Evolutionary conservation across 53 echinoderm and acorn worm genomes (phyloP).

Genomic region (Henricia sp.): DNA sequence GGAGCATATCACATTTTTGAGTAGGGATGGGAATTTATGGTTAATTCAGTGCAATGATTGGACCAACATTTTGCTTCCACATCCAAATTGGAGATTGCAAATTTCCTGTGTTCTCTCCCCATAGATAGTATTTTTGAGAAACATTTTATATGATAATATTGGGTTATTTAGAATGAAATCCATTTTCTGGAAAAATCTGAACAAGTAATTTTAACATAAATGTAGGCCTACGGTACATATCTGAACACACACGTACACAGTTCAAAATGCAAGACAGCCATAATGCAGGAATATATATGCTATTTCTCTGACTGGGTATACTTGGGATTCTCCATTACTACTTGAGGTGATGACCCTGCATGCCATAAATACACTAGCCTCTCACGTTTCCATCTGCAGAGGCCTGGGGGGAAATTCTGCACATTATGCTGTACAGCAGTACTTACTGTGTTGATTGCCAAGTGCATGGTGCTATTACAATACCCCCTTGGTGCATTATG

Average conservation of each 20-base stretch:
- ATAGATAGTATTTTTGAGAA: too few species aligned
- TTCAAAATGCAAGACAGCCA: not conserved
- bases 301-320: conserved; percentile 3
- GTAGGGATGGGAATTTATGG: too few species aligned
- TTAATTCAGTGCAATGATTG: too few species aligned
- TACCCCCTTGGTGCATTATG: not conserved
- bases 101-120: too few species aligned
- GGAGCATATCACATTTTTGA: too few species aligned
- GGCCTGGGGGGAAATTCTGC: conserved; percentile 27
- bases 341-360: conserved; percentile 51
- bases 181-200: too few species aligned
- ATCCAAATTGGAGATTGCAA: too few species aligned
- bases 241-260: conserved; percentile 1
- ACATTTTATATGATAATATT: too few species aligned
- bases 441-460: too few species aligned
- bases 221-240: not conserved
- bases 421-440: not conserved
- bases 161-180: too few species aligned
- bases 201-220: too few species aligned
- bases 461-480: not conserved
- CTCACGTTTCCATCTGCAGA: conserved; percentile 31
- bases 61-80: too few species aligned
- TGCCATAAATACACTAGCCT: conserved; percentile 58
- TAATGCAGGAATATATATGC: conserved; percentile 10
- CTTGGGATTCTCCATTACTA: not conserved